Evolutionary conservation across 2,797 vertebrate species (phyloP).

Genomic region (Hypotaenidia okinawae): DNA sequence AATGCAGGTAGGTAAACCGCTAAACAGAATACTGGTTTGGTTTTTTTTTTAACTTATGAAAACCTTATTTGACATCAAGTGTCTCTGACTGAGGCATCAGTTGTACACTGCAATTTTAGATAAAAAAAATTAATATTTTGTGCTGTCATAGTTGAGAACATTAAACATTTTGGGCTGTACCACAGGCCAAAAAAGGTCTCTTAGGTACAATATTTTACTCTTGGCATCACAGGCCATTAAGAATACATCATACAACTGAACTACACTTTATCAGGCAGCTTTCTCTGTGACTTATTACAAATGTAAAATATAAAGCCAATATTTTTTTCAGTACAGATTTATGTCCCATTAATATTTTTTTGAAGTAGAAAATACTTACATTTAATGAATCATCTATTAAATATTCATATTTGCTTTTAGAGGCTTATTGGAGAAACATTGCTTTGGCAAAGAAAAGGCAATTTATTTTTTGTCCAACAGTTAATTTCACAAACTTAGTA

Average conservation of each 20-base stretch:
- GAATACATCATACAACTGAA: not conserved
- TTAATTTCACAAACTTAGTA: slow-evolving; percentile 16
- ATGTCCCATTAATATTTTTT: not conserved
- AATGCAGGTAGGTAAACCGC: not conserved
- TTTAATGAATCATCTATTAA: slow-evolving; percentile 18
- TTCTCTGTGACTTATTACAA: not conserved
- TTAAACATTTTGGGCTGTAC: not conserved
- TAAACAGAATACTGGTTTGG: not conserved
- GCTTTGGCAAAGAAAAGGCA: not conserved
- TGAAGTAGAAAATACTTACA: slow-evolving; percentile 8
- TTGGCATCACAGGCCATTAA: not conserved
- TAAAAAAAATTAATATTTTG: not conserved
- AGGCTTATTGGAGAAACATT: not conserved
- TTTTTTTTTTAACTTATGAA: not conserved
- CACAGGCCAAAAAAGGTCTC: not conserved
- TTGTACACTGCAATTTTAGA: not conserved
- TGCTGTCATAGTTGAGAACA: not conserved
- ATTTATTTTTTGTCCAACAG: slow-evolving; percentile 22
- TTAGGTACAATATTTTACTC: not conserved
- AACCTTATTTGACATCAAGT: not conserved
- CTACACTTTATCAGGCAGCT: not conserved
- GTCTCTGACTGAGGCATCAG: not conserved
- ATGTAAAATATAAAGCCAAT: not conserved
- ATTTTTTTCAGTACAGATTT: not conserved
- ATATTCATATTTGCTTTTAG: slow-evolving; percentile 37